A percentile compares a stretch with the other conserved stretches of the same genome.
Conservation (phyloP, 2,888 invertebrate species). For the Branchinecta sandiegonensis region DNA sequence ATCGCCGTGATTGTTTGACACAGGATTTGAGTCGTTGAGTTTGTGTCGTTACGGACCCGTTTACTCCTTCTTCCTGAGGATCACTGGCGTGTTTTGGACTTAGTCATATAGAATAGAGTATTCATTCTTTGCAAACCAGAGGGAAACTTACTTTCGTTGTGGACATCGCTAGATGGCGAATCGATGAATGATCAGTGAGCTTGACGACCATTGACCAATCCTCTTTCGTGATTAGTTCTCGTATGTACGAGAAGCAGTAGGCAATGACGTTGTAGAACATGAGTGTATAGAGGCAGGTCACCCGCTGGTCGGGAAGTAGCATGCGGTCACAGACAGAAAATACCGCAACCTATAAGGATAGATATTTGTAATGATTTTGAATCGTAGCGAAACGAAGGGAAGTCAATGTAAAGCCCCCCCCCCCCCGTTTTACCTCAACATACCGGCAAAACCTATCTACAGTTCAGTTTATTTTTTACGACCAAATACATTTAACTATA, state of each 20-base stretch:
- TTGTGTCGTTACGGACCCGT: too few relatives aligned
- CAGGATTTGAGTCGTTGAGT: too few relatives aligned
- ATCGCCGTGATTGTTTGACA: too few relatives aligned
- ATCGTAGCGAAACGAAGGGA: background rate
- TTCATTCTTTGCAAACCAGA: too few relatives aligned
- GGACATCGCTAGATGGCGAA: constrained; percentile 64
- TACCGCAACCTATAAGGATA: background rate
- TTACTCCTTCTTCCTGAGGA: too few relatives aligned
- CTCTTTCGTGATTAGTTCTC: constrained; percentile 52
- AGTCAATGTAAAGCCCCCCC: constrained; percentile 19
- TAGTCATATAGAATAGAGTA: too few relatives aligned
- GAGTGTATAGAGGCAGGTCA: constrained; percentile 57
- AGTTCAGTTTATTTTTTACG: too few relatives aligned
- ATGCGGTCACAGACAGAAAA: constrained; percentile 26
- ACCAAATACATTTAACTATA: too few relatives aligned
- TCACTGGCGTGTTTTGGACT: too few relatives aligned
- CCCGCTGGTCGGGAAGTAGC: constrained; percentile 37
- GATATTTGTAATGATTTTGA: constrained; percentile 17
- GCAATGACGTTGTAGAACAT: constrained; percentile 70
- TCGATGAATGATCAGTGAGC: constrained; percentile 52
- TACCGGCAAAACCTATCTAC: constrained; percentile 46
- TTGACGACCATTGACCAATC: constrained; percentile 63
- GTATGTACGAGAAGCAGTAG: constrained; percentile 58
- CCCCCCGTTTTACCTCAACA: constrained; percentile 37
- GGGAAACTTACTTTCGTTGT: constrained; percentile 43